These are phyloP conservation scores for Pitangus sulphuratus DNA, from an alignment of 2,797 vertebrate genomes.

Conservation along the genomic window DNA sequence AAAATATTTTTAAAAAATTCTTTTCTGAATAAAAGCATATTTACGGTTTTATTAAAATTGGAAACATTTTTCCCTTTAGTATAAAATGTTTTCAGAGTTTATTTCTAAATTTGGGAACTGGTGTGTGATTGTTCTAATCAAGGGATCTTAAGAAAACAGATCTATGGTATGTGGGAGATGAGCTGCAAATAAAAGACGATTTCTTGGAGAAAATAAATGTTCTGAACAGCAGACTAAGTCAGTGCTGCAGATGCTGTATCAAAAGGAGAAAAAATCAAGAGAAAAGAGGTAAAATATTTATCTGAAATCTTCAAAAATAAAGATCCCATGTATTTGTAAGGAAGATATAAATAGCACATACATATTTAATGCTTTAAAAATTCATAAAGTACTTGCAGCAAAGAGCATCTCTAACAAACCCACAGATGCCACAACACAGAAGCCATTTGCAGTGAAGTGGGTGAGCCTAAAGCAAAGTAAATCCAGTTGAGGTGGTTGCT, in stretches of 20 bases:
- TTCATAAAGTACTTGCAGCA: constrained; percentile 9
- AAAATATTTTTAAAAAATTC: background rate
- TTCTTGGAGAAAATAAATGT: background rate
- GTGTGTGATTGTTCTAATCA: background rate
- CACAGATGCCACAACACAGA: constrained; percentile 28
- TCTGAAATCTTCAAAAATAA: constrained; percentile 35
- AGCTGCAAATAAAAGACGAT: background rate
- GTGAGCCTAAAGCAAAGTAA: background rate
- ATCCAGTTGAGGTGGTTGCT: background rate
- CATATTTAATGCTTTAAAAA: constrained; percentile 30
- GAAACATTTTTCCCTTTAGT: background rate
- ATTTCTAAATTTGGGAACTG: background rate
- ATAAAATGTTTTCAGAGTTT: background rate
- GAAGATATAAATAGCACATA: constrained; percentile 18
- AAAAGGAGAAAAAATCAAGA: background rate
- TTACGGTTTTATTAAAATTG: background rate
- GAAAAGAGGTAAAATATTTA: background rate
- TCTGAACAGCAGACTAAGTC: background rate
- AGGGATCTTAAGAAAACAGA: background rate
- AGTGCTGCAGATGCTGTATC: background rate
- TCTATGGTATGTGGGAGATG: background rate
- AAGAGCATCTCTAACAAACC: background rate
- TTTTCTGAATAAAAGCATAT: background rate
- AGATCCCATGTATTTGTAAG: constrained; percentile 37
- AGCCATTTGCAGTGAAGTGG: constrained; percentile 48